phyloP scores from a whole-genome alignment of 2,113 vertebrate species.

The Xenopus tropicalis region DNA sequence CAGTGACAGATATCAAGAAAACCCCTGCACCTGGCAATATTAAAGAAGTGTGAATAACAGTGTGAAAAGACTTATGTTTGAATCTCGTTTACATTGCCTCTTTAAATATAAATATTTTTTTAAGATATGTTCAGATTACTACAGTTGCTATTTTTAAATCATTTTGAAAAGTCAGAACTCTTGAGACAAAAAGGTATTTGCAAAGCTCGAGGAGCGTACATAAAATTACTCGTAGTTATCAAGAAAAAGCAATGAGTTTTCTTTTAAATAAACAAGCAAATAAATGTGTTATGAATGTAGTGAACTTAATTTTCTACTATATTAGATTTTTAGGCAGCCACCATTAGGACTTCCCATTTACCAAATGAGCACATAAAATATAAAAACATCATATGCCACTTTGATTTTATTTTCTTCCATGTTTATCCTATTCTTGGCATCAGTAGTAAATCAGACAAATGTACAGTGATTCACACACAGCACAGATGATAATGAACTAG shows the following conservation, averaged over 20 bases:
- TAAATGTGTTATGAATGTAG: neutral
- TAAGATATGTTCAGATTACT: too few relatives aligned
- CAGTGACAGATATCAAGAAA: too few relatives aligned
- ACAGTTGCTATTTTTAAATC: too few relatives aligned
- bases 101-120: too few relatives aligned
- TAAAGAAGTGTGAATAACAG: too few relatives aligned
- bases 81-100: too few relatives aligned
- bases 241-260: neutral
- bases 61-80: too few relatives aligned
- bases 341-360: conserved; percentile 17
- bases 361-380: conserved; percentile 9
- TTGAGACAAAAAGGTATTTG: conserved; percentile 4
- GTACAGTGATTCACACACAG: neutral
- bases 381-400: neutral
- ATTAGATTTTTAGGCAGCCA: conserved; percentile 1
- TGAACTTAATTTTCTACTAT: conserved; percentile 1
- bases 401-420: neutral
- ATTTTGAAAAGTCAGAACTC: too few relatives aligned
- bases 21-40: too few relatives aligned
- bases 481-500: neutral
- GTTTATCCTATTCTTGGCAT: neutral
- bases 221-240: neutral
- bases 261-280: conserved; percentile 1
- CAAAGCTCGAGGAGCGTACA: neutral
- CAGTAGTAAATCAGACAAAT: conserved; percentile 9